Conservation (phyloP, 1,140 invertebrate genomes). For the Phymastichus coffea region DNA sequence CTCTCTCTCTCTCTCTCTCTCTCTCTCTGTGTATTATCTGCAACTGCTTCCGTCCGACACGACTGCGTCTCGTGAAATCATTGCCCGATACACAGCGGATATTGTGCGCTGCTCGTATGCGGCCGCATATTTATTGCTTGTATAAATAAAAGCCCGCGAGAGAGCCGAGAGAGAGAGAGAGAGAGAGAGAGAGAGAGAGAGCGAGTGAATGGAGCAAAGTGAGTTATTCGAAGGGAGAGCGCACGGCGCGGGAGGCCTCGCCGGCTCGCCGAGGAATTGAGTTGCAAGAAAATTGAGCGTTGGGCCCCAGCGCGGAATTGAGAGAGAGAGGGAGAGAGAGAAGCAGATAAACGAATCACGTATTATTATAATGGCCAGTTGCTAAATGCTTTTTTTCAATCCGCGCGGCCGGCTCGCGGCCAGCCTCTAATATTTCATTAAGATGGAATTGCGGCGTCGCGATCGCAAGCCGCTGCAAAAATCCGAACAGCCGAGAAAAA, state of each 20-base stretch:
- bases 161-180: slow-evolving; percentile 4
- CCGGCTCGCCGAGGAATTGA: slow-evolving; percentile 34
- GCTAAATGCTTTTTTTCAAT: slow-evolving; percentile 59
- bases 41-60: too few relatives aligned
- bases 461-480: slow-evolving; percentile 29
- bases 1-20: too few relatives aligned
- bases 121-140: too few relatives aligned
- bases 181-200: neutral
- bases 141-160: too few relatives aligned
- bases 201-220: slow-evolving; percentile 1
- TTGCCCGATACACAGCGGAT: too few relatives aligned
- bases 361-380: slow-evolving; percentile 60
- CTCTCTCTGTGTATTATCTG: too few relatives aligned
- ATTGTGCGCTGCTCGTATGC: too few relatives aligned
- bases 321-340: too few relatives aligned
- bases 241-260: slow-evolving; percentile 3
- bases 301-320: slow-evolving; percentile 29
- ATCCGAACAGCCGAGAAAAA: too few relatives aligned
- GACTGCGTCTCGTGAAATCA: too few relatives aligned
- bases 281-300: slow-evolving; percentile 30
- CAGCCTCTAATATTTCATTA: slow-evolving; percentile 19
- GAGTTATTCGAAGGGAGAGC: slow-evolving; percentile 3
- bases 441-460: slow-evolving; percentile 5
- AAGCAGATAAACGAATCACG: slow-evolving; percentile 59
- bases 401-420: slow-evolving; percentile 33